Conservation (phyloP, 2,113 vertebrate genomes). For the Hyla sarda region DNA sequence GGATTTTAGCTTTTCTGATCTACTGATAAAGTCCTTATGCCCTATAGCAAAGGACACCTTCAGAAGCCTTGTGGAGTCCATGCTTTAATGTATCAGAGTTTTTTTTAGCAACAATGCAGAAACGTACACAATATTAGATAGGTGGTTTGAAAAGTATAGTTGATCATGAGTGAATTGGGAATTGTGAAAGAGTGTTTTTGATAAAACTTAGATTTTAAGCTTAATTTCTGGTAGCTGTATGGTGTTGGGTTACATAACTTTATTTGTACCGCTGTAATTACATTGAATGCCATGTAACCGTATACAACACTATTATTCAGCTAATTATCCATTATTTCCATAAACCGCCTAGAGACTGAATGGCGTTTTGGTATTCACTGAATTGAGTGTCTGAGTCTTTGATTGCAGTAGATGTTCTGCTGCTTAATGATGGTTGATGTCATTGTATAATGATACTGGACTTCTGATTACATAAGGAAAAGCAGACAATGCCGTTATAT, state of each 20-base stretch:
- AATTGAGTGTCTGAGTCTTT: not conserved
- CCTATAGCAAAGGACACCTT: too few relatives aligned
- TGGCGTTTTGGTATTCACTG: not conserved
- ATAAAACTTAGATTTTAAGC: not conserved
- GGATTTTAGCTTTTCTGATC: too few relatives aligned
- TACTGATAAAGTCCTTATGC: too few relatives aligned
- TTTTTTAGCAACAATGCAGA: too few relatives aligned
- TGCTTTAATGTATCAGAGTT: too few relatives aligned
- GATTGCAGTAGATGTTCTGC: constrained; percentile 6
- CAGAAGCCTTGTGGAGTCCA: too few relatives aligned
- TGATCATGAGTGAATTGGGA: too few relatives aligned
- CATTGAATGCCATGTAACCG: constrained; percentile 8
- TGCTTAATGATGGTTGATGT: not conserved
- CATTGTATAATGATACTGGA: not conserved
- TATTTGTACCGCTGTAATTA: constrained; percentile 8
- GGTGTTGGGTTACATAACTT: not conserved
- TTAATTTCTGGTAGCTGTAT: not conserved
- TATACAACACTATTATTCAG: constrained; percentile 21
- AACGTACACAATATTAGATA: too few relatives aligned
- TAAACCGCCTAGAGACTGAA: not conserved
- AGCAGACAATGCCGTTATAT: not conserved
- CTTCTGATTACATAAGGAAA: not conserved
- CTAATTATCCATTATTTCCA: constrained; percentile 15
- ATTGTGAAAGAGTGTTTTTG: too few relatives aligned
- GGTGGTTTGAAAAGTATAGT: too few relatives aligned